Evolutionary conservation across 2,797 vertebrate species (phyloP), one percentile per base, ranked within the genome.

Genomic region (Eptatretus atami): DNA sequence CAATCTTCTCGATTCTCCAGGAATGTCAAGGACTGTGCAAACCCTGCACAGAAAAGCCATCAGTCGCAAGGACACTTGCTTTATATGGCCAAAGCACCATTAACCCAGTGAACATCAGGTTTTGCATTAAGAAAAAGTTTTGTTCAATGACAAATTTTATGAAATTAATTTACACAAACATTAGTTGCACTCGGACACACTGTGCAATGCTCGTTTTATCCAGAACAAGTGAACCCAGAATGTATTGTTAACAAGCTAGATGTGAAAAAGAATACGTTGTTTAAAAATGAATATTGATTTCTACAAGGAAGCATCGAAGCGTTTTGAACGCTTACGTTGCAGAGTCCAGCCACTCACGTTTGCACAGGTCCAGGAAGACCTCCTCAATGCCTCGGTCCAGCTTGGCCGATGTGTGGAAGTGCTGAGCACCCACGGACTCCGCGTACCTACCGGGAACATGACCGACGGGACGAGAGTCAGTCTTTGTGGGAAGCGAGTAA

Each of bases 321-420:
- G 31, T 44, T 44, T 44, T 44, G 6, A 44, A 44, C 31, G 31
- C 6, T 5, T 44, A 44, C 54, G 3, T 2, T 68, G 68, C 66
- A 71, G 15, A 13, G 66, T 63, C 66, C 67, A 65, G 54, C 67
- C 64, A 74, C 83, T 63, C 77, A 95, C 90, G 76, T 90, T 95
- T 94, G 81, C 88, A 95, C 66, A 95, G 81, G 67, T 95, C 88
- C 72, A 98, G 84, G 72, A 95, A 94, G 25, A 95, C 78, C 71
- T 95, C 88, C 75, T 98, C 88, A 64, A 98, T 95, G 77, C 90
- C 90, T 80, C 93, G 90, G 72, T 92, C 95, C 72, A 93, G 73
- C 76, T 95, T 95, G 72, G 90, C 90, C 66, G 88, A 95, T 8
- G 88, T 86, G 73, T 88, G 87, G 73, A 92, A 95, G 76, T 98